phyloP scores from a whole-genome alignment of 53 echinoderm and acorn worm species.

The Glandiceps talaboti region DNA sequence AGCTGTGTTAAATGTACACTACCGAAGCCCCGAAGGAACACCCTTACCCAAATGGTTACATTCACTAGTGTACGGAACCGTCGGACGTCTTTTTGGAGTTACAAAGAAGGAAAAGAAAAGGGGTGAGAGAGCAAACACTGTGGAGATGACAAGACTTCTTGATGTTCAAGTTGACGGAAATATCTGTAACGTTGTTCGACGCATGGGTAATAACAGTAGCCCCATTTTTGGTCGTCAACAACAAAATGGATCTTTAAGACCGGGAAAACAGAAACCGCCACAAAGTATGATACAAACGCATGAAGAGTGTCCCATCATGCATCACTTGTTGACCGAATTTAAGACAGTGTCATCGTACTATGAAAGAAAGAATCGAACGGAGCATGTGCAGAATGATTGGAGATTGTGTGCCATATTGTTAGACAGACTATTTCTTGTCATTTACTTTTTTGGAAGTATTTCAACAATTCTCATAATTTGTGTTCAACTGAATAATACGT shows the following conservation, averaged over 20 bases:
- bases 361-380: conserved; percentile 35
- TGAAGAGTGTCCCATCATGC: conserved; percentile 23
- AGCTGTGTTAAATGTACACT: neutral
- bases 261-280: neutral
- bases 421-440: conserved; percentile 80
- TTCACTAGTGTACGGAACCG: neutral
- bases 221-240: neutral
- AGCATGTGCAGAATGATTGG: conserved; percentile 71
- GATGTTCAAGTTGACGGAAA: neutral
- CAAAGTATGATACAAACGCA: neutral
- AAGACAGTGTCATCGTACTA: conserved; percentile 41
- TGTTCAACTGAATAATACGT: neutral
- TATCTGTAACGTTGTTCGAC: neutral
- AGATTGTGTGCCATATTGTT: conserved; percentile 78
- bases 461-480: conserved; percentile 20
- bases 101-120: neutral
- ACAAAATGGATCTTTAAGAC: neutral
- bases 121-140: neutral
- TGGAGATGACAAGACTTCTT: neutral
- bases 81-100: neutral
- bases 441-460: conserved; percentile 77
- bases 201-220: neutral
- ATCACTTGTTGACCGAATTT: conserved; percentile 81
- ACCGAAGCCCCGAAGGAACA: neutral
- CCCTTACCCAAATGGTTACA: neutral